phyloP scores from a whole-genome alignment of 2,888 invertebrate genomes.

The Cordilura impudica region DNA sequence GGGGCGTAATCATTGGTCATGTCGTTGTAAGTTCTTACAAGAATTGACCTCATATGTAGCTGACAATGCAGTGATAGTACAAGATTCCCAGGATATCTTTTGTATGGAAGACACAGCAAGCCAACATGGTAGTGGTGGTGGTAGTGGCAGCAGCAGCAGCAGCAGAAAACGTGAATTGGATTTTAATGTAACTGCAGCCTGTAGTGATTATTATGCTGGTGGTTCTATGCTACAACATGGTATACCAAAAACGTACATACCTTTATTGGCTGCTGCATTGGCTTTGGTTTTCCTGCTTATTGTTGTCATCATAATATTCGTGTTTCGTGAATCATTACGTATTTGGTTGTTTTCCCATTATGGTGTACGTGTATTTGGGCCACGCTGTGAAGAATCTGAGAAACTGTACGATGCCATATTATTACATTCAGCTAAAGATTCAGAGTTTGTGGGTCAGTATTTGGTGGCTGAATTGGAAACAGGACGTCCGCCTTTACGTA shows the following conservation, averaged over 20 bases:
- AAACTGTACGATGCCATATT: slow-evolving; percentile 95
- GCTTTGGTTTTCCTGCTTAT: slow-evolving; percentile 87
- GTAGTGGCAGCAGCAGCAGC: slow-evolving; percentile 59
- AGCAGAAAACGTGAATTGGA: slow-evolving; percentile 84
- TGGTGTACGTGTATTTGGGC: slow-evolving; percentile 88
- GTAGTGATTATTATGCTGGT: slow-evolving; percentile 91
- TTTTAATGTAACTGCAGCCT: slow-evolving; percentile 86
- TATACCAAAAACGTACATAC: slow-evolving; percentile 88
- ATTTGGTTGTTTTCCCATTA: slow-evolving; percentile 93
- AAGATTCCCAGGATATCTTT: slow-evolving; percentile 89
- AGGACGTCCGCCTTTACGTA: slow-evolving; percentile 85
- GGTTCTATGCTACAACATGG: slow-evolving; percentile 88
- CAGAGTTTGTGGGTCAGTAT: slow-evolving; percentile 90
- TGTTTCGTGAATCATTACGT: slow-evolving; percentile 90
- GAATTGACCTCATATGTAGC: slow-evolving; percentile 90
- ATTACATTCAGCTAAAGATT: slow-evolving; percentile 94
- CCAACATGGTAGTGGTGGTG: not conserved
- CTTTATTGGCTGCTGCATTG: slow-evolving; percentile 88
- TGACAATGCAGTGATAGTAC: slow-evolving; percentile 88
- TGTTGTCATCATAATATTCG: slow-evolving; percentile 86
- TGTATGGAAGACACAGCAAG: slow-evolving; percentile 81
- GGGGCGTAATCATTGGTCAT: slow-evolving; percentile 92
- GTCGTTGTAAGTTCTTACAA: slow-evolving; percentile 93
- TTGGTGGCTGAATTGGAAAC: slow-evolving; percentile 92
- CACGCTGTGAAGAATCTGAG: slow-evolving; percentile 88